Evolutionary conservation across 2,888 invertebrate species (phyloP).

Genomic region (Mesochorus sp.): DNA sequence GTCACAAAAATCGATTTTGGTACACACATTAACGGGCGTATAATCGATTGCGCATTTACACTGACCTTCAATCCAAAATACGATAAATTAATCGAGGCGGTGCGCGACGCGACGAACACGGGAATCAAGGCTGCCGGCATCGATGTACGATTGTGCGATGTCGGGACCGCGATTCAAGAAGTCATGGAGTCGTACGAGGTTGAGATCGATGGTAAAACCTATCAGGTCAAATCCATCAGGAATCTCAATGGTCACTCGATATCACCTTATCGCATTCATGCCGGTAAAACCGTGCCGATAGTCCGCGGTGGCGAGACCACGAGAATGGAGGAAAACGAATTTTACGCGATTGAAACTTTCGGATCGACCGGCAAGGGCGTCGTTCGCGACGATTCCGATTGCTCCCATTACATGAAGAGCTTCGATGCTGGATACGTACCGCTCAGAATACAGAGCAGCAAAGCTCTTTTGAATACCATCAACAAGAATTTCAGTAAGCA

Average conservation of each 20-base stretch:
- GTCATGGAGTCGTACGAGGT: slow-evolving; percentile 99
- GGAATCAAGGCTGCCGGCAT: slow-evolving; percentile 98
- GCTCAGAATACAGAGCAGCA: slow-evolving; percentile 95
- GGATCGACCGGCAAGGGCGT: slow-evolving; percentile 97
- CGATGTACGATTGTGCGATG: slow-evolving; percentile 98
- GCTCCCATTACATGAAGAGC: slow-evolving; percentile 99
- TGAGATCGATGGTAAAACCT: slow-evolving; percentile 97
- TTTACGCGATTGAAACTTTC: slow-evolving; percentile 99
- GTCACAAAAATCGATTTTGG: slow-evolving; percentile 99
- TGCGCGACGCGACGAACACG: slow-evolving; percentile 98
- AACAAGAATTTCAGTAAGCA: slow-evolving; percentile 95
- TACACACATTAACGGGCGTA: slow-evolving; percentile 98
- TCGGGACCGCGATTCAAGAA: slow-evolving; percentile 98
- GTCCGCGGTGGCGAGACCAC: slow-evolving; percentile 99
- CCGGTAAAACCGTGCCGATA: slow-evolving; percentile 99
- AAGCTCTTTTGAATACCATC: slow-evolving; percentile 94
- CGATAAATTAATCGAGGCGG: slow-evolving; percentile 96
- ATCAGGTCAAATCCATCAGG: slow-evolving; percentile 97
- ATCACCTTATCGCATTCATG: slow-evolving; percentile 97
- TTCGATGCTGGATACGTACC: slow-evolving; percentile 97
- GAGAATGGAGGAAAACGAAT: slow-evolving; percentile 99
- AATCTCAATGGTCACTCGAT: slow-evolving; percentile 99
- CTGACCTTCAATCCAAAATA: slow-evolving; percentile 98
- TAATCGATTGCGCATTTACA: slow-evolving; percentile 99
- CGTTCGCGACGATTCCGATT: slow-evolving; percentile 99